Conservation (phyloP, 2,888 invertebrate species). For the Drosophila paracracens region DNA sequence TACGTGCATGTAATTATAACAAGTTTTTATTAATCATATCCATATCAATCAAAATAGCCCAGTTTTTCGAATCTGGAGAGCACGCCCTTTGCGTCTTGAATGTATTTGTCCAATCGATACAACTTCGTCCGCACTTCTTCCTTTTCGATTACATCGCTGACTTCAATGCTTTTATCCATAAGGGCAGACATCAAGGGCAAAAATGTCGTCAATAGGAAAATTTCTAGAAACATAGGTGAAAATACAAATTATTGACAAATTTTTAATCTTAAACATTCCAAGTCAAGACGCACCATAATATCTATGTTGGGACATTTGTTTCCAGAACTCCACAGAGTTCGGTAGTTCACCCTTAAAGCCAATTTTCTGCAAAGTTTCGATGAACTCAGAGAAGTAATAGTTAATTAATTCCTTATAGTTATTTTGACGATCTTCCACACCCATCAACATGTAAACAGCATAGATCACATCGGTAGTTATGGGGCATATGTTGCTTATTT, state of each 20-base stretch:
- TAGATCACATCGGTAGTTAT: constrained; percentile 59
- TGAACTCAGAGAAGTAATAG: constrained; percentile 60
- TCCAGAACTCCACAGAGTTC: constrained; percentile 52
- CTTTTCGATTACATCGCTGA: constrained; percentile 10
- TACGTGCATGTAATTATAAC: too few species aligned
- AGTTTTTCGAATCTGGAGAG: constrained; percentile 33
- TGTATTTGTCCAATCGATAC: neutral
- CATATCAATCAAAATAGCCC: constrained; percentile 42
- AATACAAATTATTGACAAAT: neutral
- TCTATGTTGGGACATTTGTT: constrained; percentile 49
- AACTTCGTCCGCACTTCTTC: constrained; percentile 16
- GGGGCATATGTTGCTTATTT: constrained; percentile 59
- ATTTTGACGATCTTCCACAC: constrained; percentile 46
- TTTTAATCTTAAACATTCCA: constrained; percentile 43
- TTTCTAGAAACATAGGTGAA: constrained; percentile 16
- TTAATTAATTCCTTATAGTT: constrained; percentile 17
- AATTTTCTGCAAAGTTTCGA: constrained; percentile 56
- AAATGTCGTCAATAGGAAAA: constrained; percentile 26
- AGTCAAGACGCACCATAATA: constrained; percentile 51
- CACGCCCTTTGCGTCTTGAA: constrained; percentile 34
- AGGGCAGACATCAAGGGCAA: constrained; percentile 32
- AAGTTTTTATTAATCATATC: neutral
- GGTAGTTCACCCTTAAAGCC: constrained; percentile 67
- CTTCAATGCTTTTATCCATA: neutral
- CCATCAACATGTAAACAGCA: constrained; percentile 64